Evolutionary conservation across 2,888 invertebrate species (phyloP).

Genomic region (Emmelina monodactyla): DNA sequence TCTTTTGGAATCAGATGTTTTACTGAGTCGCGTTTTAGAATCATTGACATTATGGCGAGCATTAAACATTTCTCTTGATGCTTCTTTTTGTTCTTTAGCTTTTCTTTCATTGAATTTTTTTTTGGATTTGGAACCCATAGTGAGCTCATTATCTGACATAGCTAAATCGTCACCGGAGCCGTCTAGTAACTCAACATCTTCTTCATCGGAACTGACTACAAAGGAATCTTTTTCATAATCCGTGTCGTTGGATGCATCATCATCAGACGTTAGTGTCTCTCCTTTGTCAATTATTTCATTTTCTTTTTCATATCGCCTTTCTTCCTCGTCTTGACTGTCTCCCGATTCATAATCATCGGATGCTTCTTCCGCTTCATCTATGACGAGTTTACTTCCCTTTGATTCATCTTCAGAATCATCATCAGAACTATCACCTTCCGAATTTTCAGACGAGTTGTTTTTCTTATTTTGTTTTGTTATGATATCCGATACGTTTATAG

Average conservation of each 20-base stretch:
- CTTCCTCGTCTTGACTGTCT: slow-evolving; percentile 55
- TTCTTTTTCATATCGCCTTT: slow-evolving; percentile 48
- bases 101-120: slow-evolving; percentile 47
- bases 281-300: slow-evolving; percentile 58
- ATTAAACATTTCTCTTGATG: slow-evolving; percentile 53
- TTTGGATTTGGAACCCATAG: slow-evolving; percentile 47
- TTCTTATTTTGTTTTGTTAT: slow-evolving; percentile 12
- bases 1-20: slow-evolving; percentile 20
- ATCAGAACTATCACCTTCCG: slow-evolving; percentile 15
- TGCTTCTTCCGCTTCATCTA: slow-evolving; percentile 46
- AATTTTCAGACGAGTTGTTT: slow-evolving; percentile 12
- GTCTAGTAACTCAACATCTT: slow-evolving; percentile 45
- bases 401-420: slow-evolving; percentile 19
- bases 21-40: slow-evolving; percentile 20
- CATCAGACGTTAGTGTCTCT: slow-evolving; percentile 59
- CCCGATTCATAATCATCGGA: slow-evolving; percentile 53
- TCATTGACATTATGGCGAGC: slow-evolving; percentile 37
- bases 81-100: slow-evolving; percentile 46
- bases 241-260: slow-evolving; percentile 42
- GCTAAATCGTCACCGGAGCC: slow-evolving; percentile 52
- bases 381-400: slow-evolving; percentile 25
- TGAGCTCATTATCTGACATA: slow-evolving; percentile 49
- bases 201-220: slow-evolving; percentile 56
- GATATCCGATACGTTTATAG: slow-evolving; percentile 3
- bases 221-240: slow-evolving; percentile 65